Base-by-base conservation (phyloP, 1,140 invertebrate species). In the Cardiocondyla obscurior region DNA sequence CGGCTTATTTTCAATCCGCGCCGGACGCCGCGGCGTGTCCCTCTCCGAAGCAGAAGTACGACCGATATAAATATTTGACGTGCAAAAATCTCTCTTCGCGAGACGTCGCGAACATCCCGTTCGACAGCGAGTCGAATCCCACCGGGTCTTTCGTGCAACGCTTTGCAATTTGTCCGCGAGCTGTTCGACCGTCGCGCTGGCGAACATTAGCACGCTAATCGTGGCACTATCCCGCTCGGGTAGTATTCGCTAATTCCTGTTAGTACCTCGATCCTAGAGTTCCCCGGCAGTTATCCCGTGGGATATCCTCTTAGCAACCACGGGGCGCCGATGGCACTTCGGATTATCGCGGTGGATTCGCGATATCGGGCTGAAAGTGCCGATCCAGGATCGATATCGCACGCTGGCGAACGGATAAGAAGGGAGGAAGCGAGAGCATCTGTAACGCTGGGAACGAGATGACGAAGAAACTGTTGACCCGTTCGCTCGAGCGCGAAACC, bases 51-150 rank as follows among this genome's bases (percentile, higher is more conserved):
- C 10, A 42, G 22, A 42, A 28, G 16, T 73, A 73, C 33, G 36
- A 39, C 22, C 42, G 33, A 58, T 73, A 57, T 39, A 73, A 73
- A 73, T 19, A 58, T 73, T 73, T 39, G 22, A 73, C 14, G 22
- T 39, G 6, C 36, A 42, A 73, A n/a, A 28, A 28, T 19, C 14
- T 39, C 16, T 36, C 2, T 0, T 33, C 14, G 55, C 16, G 16
- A 53, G 30, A 16, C 8, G n/a, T 3, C 10, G 7, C 3, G 12
- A 39, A 36, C 16, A 10, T 72, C 12, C 12, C 14, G n/a, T 16
- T 8, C 4, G 3, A 19, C 5, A 5, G 36, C 2, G 16, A 36
- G 3, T 25, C 33, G 30, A 16, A 33, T 30, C 8, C 16, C 49
- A 30, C 3, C 4, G 8, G 5, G 33, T 51, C n/a, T 57, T 72